Base-by-base conservation (phyloP, 2,797 vertebrate species). In the Todus mexicanus region DNA sequence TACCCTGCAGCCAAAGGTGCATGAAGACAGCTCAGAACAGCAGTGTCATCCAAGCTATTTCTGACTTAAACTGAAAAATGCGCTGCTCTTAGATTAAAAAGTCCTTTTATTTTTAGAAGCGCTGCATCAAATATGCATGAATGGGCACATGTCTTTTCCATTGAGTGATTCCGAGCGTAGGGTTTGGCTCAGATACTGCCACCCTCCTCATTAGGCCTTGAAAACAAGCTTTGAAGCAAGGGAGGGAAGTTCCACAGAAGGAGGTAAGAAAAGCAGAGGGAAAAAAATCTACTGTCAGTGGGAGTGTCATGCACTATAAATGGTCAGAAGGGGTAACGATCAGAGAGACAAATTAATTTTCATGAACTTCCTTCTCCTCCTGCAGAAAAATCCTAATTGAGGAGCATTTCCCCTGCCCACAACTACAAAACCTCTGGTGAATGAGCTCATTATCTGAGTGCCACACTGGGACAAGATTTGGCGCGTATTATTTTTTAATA, bases 71-170 rank as follows among this genome's bases (percentile, higher is more conserved):
- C 68, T 76, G 45, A 61, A 86, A 95, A 94, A 84, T 15, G 2
- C 1, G 0, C 40, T 66, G 38, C 87, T 91, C 89, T 87, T 85
- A 23, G 70, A 87, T 51, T 7, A 93, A 89, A 74, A 60, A 45
- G 73, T 48, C 29, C 63, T 74, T 68, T 92, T 94, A 92, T 92
- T 96, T 95, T 97, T 87, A 93, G 91, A 78, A 95, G 70, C 12
- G 33, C 64, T 54, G 11, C 23, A 86, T 92, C 88, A 90, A 91
- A 90, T 90, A 95, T 91, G 87, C 82, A 92, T 85, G 93, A 93
- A 91, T 43, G 56, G 84, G 70, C 80, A 73, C 35, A 66, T 43
- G 31, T 65, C 91, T 87, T 90, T 95, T 80, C 84, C 84, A 83
- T 26, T 63, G 78, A 93, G 72, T 78, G 65, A 78, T 63, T 84